Conservation (phyloP, 2,797 vertebrate species). For the Propithecus perrieri region DNA sequence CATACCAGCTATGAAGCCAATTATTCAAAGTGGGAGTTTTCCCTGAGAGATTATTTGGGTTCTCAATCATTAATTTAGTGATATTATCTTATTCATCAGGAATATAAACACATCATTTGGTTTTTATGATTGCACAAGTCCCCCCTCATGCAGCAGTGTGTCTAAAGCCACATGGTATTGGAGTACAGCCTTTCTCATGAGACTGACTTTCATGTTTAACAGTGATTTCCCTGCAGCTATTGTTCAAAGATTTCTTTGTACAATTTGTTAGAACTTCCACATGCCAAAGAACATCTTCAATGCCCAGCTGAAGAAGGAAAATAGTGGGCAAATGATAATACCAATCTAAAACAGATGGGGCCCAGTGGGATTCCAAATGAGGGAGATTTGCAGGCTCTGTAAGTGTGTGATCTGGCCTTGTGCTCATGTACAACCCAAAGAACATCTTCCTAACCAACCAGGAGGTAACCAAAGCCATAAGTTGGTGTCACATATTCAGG, state of each 20-base stretch:
- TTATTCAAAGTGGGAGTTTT: not conserved
- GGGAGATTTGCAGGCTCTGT: not conserved
- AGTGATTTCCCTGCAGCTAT: not conserved
- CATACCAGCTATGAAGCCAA: not conserved
- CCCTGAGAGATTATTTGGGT: not conserved
- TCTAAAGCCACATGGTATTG: not conserved
- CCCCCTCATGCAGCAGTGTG: not conserved
- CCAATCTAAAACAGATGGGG: not conserved
- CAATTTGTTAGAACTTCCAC: not conserved
- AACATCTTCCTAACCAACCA: not conserved
- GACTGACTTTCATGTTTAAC: not conserved
- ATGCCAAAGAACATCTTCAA: not conserved
- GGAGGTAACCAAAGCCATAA: not conserved
- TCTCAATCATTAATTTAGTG: not conserved
- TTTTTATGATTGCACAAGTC: not conserved
- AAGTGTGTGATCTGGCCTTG: not conserved
- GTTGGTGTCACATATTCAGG: not conserved
- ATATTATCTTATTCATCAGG: not conserved
- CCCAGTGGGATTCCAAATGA: not conserved
- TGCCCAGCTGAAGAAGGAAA: not conserved
- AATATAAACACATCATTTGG: not conserved
- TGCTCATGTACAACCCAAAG: not conserved
- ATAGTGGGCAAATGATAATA: not conserved
- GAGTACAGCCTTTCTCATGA: not conserved
- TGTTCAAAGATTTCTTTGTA: not conserved